Evolutionary conservation across 2,888 invertebrate genomes (phyloP).

Genomic region (Sipha maydis): DNA sequence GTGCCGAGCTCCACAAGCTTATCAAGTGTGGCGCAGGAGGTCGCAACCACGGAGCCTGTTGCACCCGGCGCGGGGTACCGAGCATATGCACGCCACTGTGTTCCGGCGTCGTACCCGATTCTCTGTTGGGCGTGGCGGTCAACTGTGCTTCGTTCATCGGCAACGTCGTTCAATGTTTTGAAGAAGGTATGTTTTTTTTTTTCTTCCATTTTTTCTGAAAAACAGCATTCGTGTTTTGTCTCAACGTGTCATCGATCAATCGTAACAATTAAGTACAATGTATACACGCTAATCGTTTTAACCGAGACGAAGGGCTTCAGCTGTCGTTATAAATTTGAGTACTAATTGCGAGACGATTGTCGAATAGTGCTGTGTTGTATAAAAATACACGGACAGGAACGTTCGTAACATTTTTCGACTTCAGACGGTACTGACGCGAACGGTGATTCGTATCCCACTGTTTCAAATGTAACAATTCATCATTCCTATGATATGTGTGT

Average conservation of each 20-base stretch:
- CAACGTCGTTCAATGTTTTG: slow-evolving; percentile 85
- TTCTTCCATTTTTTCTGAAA: neutral
- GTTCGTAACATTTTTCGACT: no score
- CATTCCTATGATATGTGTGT: neutral
- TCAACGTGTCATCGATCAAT: no score
- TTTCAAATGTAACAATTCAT: neutral
- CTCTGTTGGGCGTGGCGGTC: slow-evolving; percentile 72
- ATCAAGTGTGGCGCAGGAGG: slow-evolving; percentile 75
- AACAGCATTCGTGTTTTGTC: no score
- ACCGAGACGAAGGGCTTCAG: no score
- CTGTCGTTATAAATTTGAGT: no score
- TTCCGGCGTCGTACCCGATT: slow-evolving; percentile 75
- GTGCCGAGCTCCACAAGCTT: slow-evolving; percentile 80
- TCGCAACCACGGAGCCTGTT: slow-evolving; percentile 81
- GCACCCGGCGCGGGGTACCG: slow-evolving; percentile 79
- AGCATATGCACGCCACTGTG: slow-evolving; percentile 78
- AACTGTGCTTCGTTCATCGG: slow-evolving; percentile 84
- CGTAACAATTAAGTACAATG: no score
- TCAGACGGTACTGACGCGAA: no score
- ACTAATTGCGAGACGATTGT: no score
- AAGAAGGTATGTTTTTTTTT: slow-evolving; percentile 74
- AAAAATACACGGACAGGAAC: no score
- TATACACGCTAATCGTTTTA: no score
- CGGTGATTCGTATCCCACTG: no score
- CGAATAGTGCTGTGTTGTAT: no score